Evolutionary conservation across 1,140 invertebrate genomes (phyloP), one percentile per base, ranked within the genome.

Genomic region (Eurosta solidaginis): DNA sequence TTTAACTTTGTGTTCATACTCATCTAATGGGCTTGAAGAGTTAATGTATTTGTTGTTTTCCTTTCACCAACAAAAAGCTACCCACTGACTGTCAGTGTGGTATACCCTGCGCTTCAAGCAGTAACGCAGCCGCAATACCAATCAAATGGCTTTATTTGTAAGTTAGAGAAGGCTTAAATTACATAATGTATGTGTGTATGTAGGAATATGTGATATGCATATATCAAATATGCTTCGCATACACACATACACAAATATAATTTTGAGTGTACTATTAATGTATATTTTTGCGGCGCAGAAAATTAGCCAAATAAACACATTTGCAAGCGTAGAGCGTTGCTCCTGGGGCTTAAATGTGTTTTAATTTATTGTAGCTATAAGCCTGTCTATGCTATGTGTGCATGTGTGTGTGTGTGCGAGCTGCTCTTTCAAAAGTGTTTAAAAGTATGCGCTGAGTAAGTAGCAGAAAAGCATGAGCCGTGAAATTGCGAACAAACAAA

Each of bases 401-500:
- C n/a, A n/a, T 14, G 59, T n/a, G 33, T 63, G 33, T 68, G 5
- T 68, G 59, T 40, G 29, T 7, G 9, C 20, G 33, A 40, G n/a
- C 40, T 5, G 7, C 7, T 17, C 2, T 17, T n/a, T 7, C 27
- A 68, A 68, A 68, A 68, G 29, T 59, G 54, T 22, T 59, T 59
- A 59, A 59, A 59, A 59, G 54, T 36, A 14, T 59, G 29, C 54
- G 54, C 54, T 59, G 54, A 59, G 54, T n/a, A n/a, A n/a, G n/a
- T 68, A 40, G 36, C 59, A 20, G 59, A 68, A 68, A 68, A 68
- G 36, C 59, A 68, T n/a, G n/a, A 40, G 33, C 59, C 59, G 59
- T 68, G 59, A 68, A 68, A 68, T 68, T 68, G 59, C 59, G 33
- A 10, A 2, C n/a, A 20, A 20, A 63, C 17, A 25, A 63, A 33